These are phyloP conservation scores for Acanthaster planci DNA, from an alignment of 35 echinoderm and acorn worm genomes.

Conservation along the genomic window DNA sequence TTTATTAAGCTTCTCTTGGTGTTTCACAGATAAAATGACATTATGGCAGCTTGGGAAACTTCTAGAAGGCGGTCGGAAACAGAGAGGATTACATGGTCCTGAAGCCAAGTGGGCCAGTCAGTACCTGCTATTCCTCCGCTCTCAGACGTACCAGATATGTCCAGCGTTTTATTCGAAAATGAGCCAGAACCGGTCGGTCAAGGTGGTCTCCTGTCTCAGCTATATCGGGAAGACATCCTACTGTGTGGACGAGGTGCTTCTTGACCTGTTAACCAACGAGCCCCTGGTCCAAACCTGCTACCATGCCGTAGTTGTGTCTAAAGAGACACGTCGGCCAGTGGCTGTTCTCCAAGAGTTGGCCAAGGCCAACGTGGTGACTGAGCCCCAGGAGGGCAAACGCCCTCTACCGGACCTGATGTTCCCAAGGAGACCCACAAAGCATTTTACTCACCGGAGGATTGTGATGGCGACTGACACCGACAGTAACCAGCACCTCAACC, in stretches of 20 bases:
- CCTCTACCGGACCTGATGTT: not conserved
- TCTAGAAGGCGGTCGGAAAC: not conserved
- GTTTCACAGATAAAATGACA: too few species aligned
- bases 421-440: not conserved
- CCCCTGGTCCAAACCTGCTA: not conserved
- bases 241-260: not conserved
- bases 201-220: not conserved
- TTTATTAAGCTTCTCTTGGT: too few species aligned
- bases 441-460: not conserved
- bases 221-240: constrained; percentile 26
- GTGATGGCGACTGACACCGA: constrained; percentile 11
- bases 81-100: not conserved
- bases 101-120: too few species aligned
- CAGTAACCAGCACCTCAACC: not conserved
- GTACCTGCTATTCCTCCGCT: not conserved
- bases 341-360: not conserved
- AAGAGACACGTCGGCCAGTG: not conserved
- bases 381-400: not conserved
- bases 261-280: constrained; percentile 1
- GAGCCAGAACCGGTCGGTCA: not conserved
- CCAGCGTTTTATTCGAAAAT: constrained; percentile 17
- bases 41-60: not conserved
- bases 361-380: not conserved
- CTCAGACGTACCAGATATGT: not conserved
- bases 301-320: not conserved